Evolutionary conservation across 2,888 invertebrate species (phyloP), one percentile per base, ranked within the genome.

Genomic region (Agriopis marginaria): DNA sequence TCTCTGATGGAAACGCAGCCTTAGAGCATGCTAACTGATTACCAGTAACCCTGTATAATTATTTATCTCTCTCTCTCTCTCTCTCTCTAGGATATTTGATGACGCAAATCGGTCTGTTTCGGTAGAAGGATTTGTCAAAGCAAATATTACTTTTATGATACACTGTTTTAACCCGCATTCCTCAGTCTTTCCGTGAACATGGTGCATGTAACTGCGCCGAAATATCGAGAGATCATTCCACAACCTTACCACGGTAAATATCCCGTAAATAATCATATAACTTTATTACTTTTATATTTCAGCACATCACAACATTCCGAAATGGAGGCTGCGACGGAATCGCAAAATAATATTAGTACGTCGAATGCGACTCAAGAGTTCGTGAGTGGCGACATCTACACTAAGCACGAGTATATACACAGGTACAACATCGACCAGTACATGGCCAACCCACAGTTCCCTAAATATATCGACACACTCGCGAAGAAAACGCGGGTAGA

Each of bases 341-440:
- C 54, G 5, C 14, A 60, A 12, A 40, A 42, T 32, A 67, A 75
- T 17, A 60, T 72, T 0, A 67, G 68, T 7, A 68, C 72, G 0
- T 39, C 75, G 7, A 74, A 74, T 56, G 70, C 71, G 23, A 75
- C 71, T 1, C 76, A 75, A 55, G 76, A 76, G 58, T 74, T 67
- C 39, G 50, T 73, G 9, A 64, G 63, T 14, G 73, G 74, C 40
- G 73, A 76, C 42, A 75, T 68, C 1, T 77, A 75, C 69, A 79
- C 77, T 23, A 80, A 82, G 68, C 78, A 85, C 66, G 85, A 86
- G 71, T 86, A 84, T 62, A 79, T 86, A 47, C 85, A 86, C 68
- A 79, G 78, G 61, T 84, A 83, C 66, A 86, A 86, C 69, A 79
- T 86, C 53, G 82, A 84, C 55, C 79, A 78, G 49, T 86, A 86